Conservation (phyloP, 2,888 invertebrate genomes). For the Agriopis aurantiaria region DNA sequence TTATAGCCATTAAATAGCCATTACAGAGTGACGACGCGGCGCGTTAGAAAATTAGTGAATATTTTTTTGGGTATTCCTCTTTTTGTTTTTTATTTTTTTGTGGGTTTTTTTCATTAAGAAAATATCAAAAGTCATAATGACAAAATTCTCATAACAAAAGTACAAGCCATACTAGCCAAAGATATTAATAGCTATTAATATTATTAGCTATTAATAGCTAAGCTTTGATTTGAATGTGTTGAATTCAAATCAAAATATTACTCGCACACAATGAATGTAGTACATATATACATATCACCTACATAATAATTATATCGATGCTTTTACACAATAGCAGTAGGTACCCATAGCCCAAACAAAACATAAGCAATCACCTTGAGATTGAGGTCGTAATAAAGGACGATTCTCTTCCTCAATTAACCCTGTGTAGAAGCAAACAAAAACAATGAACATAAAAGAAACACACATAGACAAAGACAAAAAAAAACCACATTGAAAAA, state of each 20-base stretch:
- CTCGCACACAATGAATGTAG: not conserved
- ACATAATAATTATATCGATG: no score
- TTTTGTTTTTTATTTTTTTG: no score
- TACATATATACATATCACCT: no score
- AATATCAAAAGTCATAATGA: no score
- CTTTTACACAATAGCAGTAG: not conserved
- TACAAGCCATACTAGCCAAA: not conserved
- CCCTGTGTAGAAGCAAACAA: constrained; percentile 59
- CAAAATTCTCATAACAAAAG: no score
- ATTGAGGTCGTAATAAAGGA: constrained; percentile 44
- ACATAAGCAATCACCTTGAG: constrained; percentile 65
- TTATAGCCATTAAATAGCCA: no score
- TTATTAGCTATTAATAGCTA: no score
- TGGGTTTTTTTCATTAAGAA: no score
- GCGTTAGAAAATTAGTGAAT: no score
- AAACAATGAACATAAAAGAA: constrained; percentile 43
- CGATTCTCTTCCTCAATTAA: constrained; percentile 46
- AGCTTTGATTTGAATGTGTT: no score
- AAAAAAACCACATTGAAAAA: not conserved
- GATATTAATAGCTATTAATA: not conserved
- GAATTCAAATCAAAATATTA: not conserved
- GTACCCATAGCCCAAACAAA: not conserved
- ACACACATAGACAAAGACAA: not conserved
- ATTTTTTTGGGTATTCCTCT: no score
- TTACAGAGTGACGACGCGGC: no score